Evolutionary conservation across 1,140 invertebrate species (phyloP).

Genomic region (Lucilia cuprina): DNA sequence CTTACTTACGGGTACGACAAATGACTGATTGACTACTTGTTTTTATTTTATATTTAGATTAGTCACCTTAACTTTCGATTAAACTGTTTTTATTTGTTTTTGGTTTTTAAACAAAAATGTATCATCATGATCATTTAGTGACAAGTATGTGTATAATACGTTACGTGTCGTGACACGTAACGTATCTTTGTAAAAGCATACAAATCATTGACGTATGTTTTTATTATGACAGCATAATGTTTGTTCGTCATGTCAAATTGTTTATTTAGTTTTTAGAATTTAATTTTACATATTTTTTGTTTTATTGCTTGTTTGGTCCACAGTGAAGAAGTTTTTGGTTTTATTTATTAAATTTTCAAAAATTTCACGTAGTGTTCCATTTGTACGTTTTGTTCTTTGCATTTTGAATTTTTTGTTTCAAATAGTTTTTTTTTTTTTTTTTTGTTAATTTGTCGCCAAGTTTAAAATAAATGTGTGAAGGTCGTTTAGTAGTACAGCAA

Average conservation of each 20-base stretch:
- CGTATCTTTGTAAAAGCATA: not conserved
- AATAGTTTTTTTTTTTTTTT: not conserved
- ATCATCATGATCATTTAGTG: not conserved
- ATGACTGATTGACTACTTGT: not conserved
- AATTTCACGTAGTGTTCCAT: not conserved
- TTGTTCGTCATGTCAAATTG: not conserved
- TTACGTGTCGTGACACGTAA: not conserved
- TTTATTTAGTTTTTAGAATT: not conserved
- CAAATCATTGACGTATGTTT: not conserved
- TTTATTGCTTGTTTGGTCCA: no score
- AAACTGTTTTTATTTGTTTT: not conserved
- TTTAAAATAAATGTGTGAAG: constrained; percentile 32
- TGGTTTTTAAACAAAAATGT: not conserved
- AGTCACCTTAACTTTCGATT: not conserved
- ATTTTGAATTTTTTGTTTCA: constrained; percentile 10
- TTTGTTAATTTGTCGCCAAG: constrained; percentile 17
- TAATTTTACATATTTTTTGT: no score
- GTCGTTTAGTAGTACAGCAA: constrained; percentile 2
- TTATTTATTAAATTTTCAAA: not conserved
- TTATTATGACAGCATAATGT: not conserved
- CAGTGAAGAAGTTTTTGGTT: not conserved
- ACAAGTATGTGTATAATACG: no score
- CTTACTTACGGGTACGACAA: no score
- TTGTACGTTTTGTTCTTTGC: not conserved
- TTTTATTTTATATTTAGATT: not conserved